These are phyloP conservation scores for Puntigrus tetrazona DNA, from an alignment of 2,113 vertebrate species.

Conservation along the genomic window DNA sequence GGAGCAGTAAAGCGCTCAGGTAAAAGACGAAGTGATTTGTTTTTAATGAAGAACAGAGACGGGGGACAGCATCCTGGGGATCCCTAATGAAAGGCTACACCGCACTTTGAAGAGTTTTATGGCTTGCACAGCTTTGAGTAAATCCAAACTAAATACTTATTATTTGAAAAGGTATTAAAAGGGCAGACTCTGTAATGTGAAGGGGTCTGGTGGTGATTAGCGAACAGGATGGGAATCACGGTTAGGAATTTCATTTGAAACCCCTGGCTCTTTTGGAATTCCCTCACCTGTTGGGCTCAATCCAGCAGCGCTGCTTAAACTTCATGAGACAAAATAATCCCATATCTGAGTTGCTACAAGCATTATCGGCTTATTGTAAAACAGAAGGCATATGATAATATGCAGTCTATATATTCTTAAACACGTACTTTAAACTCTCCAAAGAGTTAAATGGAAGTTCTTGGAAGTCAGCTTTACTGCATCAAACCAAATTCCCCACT, in stretches of 20 bases:
- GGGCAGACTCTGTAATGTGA: slow-evolving; percentile 69
- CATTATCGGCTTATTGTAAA: background rate
- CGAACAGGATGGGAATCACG: slow-evolving; percentile 60
- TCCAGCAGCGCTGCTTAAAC: slow-evolving; percentile 19
- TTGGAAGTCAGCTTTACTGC: slow-evolving; percentile 37
- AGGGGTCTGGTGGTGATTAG: slow-evolving; percentile 76
- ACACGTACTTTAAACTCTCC: background rate
- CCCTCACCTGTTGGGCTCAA: slow-evolving; percentile 56
- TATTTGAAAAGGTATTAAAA: slow-evolving; percentile 82
- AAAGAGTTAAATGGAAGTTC: slow-evolving; percentile 8
- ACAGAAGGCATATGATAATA: background rate
- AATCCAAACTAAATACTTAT: slow-evolving; percentile 83
- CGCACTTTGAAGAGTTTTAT: slow-evolving; percentile 83
- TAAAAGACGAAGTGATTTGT: slow-evolving; percentile 80
- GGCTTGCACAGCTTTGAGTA: slow-evolving; percentile 73
- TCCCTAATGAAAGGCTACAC: slow-evolving; percentile 81
- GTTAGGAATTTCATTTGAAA: slow-evolving; percentile 71
- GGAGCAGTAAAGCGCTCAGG: slow-evolving; percentile 80
- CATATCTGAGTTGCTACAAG: background rate
- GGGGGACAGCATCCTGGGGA: slow-evolving; percentile 70
- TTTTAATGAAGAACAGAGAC: slow-evolving; percentile 82
- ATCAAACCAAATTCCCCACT: slow-evolving; percentile 57
- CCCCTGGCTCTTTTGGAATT: slow-evolving; percentile 47
- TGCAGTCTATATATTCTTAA: background rate
- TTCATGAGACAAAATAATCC: slow-evolving; percentile 1